Evolutionary conservation across 2,113 vertebrate genomes (phyloP), one percentile per base, ranked within the genome.

Genomic region (Barbus barbus): DNA sequence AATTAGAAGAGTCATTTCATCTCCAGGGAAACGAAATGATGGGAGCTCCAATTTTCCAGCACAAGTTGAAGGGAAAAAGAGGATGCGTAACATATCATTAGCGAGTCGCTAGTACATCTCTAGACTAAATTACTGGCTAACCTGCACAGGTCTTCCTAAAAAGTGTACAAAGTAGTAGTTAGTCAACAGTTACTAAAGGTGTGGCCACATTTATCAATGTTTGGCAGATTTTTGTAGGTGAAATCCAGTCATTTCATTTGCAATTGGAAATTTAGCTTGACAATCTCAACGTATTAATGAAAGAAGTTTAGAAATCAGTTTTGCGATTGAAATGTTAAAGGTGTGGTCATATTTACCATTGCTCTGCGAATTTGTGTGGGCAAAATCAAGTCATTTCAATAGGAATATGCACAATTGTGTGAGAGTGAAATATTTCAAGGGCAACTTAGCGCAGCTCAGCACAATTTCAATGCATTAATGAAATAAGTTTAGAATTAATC

Each of bases 1-100:
- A 92, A 94, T 92, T 91, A 89, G 89, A 91, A 92, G 88, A 93
- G 92, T 92, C 91, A 93, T 90, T 92, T 93, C 84, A 91, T 92
- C 91, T 92, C 71, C 22, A 83, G 88, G 90, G 91, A 93, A 91
- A 92, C n/a, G 60, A 91, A 89, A 81, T 89, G 87, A 93, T 87
- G 87, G 89, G 84, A 87, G 87, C 86, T 91, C 86, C 65, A 85
- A 84, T 88, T 87, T 86, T 69, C 75, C 81, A 83, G 69, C 38
- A 33, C 79, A 83, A 86, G 63, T 83, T 88, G 58, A 71, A 89
- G 88, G 81, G 80, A 82, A 78, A 82, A 88, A 86, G 73, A 86
- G 83, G 72, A 86, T 26, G 60, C 58, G 33, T 58, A 77, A 67
- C 14, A 33, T 85, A 74, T 87, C 79, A 69, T 89, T 81, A 73